Conservation (phyloP, 2,888 invertebrate species). For the Antitype chi region DNA sequence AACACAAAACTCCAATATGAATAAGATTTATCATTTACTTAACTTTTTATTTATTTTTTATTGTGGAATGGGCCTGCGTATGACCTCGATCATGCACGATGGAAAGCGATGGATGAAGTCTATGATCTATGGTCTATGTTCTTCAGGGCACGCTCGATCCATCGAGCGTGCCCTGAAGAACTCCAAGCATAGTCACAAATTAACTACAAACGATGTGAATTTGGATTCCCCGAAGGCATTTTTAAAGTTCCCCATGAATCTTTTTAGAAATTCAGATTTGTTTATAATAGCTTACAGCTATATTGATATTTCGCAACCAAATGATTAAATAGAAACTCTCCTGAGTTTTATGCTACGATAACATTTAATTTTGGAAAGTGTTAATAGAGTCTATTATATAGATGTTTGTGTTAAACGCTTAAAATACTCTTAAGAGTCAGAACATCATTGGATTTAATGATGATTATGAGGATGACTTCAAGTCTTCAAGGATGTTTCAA, state of each 20-base stretch:
- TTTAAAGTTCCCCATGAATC: not conserved
- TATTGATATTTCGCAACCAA: constrained; percentile 30
- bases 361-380: constrained; percentile 34
- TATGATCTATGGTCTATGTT: too few species aligned
- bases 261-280: not conserved
- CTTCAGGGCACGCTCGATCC: too few species aligned
- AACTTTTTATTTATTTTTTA: too few species aligned
- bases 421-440: not conserved
- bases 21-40: not conserved
- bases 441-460: not conserved
- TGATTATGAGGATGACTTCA: constrained; percentile 14
- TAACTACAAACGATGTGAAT: not conserved
- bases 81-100: too few species aligned
- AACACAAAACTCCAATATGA: not conserved
- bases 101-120: too few species aligned
- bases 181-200: not conserved
- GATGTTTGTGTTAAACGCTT: not conserved
- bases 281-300: not conserved
- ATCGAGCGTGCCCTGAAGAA: too few species aligned
- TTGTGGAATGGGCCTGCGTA: too few species aligned
- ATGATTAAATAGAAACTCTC: constrained; percentile 31
- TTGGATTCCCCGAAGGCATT: constrained; percentile 1
- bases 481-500: constrained; percentile 9
- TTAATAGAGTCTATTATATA: constrained; percentile 1
- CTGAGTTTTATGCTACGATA: not conserved